Evolutionary conservation across 2,113 vertebrate genomes (phyloP), one percentile per base, ranked within the genome.

Genomic region (Cottus gobio): DNA sequence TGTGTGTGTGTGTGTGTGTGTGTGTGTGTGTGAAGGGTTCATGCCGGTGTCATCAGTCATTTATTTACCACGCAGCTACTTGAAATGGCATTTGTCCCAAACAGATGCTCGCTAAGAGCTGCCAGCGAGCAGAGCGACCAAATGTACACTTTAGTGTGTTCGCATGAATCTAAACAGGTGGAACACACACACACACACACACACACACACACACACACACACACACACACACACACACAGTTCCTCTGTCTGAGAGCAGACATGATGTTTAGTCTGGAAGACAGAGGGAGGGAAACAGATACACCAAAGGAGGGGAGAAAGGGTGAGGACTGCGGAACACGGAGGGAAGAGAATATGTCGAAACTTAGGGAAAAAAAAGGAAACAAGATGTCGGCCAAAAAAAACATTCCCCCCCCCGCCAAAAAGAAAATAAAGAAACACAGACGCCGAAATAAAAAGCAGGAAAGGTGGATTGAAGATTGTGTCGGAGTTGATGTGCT

Each of bases 211-310:
- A 65, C 22, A 31, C 28, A 34, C 16, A 57, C 11, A 56, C n/a
- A 56, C 12, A 31, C 24, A 58, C 56, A 60, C 31, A 61, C 58
- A 61, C 31, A 62, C 60, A 62, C 10, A n/a, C 31, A 37, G 62
- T 83, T 88, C 79, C 72, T 86, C 82, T 66, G 86, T 87, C 82
- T 89, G 88, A 84, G 77, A 84, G 66, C 77, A 84, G 86, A 85
- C 78, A 2, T 74, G 72, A 65, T 90, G 90, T 91, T 91, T 90
- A 91, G 90, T 91, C 90, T 91, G 82, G 75, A 75, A 57, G 79
- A 61, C 71, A 36, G 77, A 71, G 24, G 82, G 80, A 84, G 84
- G 82, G 68, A 82, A 76, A 72, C 71, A 68, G 81, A 87, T 71
- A 75, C 75, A 85, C 71, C 75, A 57, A n/a, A 89, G 71, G 28